Conservation (phyloP, 2,888 invertebrate genomes). For the Drosophila austrosaltans region DNA sequence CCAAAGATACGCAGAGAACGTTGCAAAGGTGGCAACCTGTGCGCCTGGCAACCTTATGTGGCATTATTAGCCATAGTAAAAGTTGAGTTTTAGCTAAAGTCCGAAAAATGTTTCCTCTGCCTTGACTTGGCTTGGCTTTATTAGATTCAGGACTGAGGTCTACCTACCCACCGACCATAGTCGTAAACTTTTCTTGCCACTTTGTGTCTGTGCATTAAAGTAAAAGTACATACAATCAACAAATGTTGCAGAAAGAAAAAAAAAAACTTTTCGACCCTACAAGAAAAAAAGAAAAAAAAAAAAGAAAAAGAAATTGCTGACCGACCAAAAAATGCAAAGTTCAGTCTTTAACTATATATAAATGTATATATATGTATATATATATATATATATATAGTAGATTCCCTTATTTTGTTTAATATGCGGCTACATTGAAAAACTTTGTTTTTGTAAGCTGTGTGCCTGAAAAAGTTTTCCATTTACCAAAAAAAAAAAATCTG, state of each 20-base stretch:
- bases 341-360: slow-evolving; percentile 32
- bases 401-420: slow-evolving; percentile 62
- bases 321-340: slow-evolving; percentile 49
- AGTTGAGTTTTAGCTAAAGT: slow-evolving; percentile 64
- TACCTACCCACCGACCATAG: slow-evolving; percentile 33
- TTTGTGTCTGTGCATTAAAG: slow-evolving; percentile 70
- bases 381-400: slow-evolving; percentile 20
- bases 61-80: slow-evolving; percentile 74
- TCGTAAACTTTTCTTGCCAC: slow-evolving; percentile 70
- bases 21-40: slow-evolving; percentile 61
- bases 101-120: slow-evolving; percentile 46
- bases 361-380: too few species aligned
- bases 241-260: slow-evolving; percentile 49
- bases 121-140: slow-evolving; percentile 69
- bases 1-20: neutral
- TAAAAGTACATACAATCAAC: slow-evolving; percentile 44
- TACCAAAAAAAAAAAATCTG: slow-evolving; percentile 44
- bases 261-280: slow-evolving; percentile 52
- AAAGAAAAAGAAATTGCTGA: slow-evolving; percentile 47
- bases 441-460: slow-evolving; percentile 44
- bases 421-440: slow-evolving; percentile 72
- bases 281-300: slow-evolving; percentile 37
- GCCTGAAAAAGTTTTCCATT: slow-evolving; percentile 55
- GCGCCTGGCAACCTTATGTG: slow-evolving; percentile 61
- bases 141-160: slow-evolving; percentile 58